Base-by-base conservation (phyloP, 2,113 vertebrate species). In the Rousettus leschenaultii region DNA sequence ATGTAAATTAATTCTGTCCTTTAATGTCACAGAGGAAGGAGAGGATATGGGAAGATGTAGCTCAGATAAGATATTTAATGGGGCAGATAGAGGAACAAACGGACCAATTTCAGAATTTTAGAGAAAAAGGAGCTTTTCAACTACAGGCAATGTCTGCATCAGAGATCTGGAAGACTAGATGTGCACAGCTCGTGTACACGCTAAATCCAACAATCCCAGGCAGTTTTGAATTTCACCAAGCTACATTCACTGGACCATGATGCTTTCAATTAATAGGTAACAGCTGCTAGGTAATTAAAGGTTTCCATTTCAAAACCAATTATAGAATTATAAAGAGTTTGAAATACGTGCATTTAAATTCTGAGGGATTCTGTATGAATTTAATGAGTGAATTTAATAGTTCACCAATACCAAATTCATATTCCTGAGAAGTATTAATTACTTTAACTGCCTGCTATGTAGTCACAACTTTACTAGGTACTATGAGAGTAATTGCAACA, bases 241-340 rank as follows among this genome's bases (percentile, higher is more conserved):
- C 94, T 91, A 3, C 10, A 38, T 66, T 0, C 40, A 38, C n/a
- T 53, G 85, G 94, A 79, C 91, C 83, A 53, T 59, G 89, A 93
- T 91, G 92, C 55, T 88, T 97, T 96, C 84, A 71, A 48, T 97
- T 94, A 96, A 82, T 82, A 86, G 94, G 97, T 92, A 96, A 86
- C 95, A 98, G 97, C 97, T 97, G 96, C 96, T 97, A 93, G 74
- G 70, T 95, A 97, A 98, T 97, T 96, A 98, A 97, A 97, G 79
- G 53, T 95, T 16, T 30, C 95, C 63, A 68, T 96, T 98, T 97
- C 40, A 94, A 97, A 97, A 97, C 91, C 14, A 70, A 57, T 45
- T 66, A 15, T 35, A 45, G 61, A 94, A 86, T 38, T n/a, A 73
- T 66, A 38, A 87, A 87, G n/a, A 88, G 38, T 57, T 85, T 19